Evolutionary conservation across 2,797 vertebrate species (phyloP).

Genomic region (Cygnus olor): DNA sequence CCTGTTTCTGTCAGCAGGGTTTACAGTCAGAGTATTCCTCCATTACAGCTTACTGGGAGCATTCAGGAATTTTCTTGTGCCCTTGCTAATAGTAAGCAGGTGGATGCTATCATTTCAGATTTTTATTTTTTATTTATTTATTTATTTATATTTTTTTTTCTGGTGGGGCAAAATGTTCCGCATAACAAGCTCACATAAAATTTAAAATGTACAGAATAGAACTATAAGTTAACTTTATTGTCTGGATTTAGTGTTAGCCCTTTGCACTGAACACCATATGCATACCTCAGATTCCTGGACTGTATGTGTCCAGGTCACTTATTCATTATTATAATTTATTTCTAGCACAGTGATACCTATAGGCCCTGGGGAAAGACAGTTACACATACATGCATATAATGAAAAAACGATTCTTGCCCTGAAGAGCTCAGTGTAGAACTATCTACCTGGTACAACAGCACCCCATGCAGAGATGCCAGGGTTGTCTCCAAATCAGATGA

Average conservation of each 20-base stretch:
- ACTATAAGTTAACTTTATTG: slow-evolving; percentile 2
- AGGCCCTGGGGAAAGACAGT: slow-evolving; percentile 36
- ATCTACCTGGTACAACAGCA: slow-evolving; percentile 11
- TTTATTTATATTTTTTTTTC: neutral
- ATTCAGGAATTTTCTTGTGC: slow-evolving; percentile 8
- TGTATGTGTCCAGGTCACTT: slow-evolving; percentile 35
- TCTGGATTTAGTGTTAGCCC: slow-evolving; percentile 36
- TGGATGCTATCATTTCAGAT: neutral
- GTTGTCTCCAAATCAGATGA: slow-evolving; percentile 28
- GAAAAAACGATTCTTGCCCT: slow-evolving; percentile 48
- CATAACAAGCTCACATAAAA: slow-evolving; percentile 32
- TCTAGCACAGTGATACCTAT: slow-evolving; percentile 32
- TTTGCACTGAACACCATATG: neutral
- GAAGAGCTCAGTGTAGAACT: slow-evolving; percentile 8
- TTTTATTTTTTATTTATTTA: neutral
- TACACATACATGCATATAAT: slow-evolving; percentile 54
- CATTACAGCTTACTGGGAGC: neutral
- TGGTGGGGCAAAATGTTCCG: neutral
- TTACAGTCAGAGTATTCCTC: slow-evolving; percentile 13
- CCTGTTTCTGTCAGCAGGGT: neutral
- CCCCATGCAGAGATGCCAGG: slow-evolving; percentile 39
- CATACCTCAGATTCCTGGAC: slow-evolving; percentile 56
- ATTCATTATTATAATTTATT: slow-evolving; percentile 67
- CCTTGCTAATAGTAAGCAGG: slow-evolving; percentile 21
- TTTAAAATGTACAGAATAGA: slow-evolving; percentile 20